Evolutionary conservation across 1,140 invertebrate species (phyloP), one percentile per base, ranked within the genome.

Genomic region (Brachionus plicatilis): DNA sequence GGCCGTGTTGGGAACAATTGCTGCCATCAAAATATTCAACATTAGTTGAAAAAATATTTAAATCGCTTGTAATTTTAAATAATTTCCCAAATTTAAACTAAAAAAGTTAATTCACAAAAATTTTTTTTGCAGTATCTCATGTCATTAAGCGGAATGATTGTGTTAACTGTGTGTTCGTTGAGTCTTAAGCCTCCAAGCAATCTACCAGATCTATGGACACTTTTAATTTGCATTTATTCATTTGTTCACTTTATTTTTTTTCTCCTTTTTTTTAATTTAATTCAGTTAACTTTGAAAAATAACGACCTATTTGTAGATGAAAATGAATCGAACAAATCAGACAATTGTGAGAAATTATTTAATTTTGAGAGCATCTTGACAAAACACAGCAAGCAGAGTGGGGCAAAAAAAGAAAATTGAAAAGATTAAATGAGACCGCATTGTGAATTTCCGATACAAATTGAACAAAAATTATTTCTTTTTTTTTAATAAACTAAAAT

Each of bases 161-260:
- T 92, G 50, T 88, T 96, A 83, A 92, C 92, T 27, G 7, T 93
- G 6, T 87, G 90, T 1, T 90, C 90, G 68, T 86, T 93, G 27
- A 89, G 92, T 72, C 86, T 94, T 0, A 89, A 91, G 50, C 92
- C 95, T 14, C 95, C 95, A 0, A 83, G 86, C 1, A 91, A 89
- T 60, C 94, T 94, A 88, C 96, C 96, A 14, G 94, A 97, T 90
- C 88, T 97, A 12, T 96, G 93, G 90, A 91, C 94, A n/a, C 90
- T 96, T 29, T 87, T 95, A 9, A 92, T 96, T 84, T 94, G 94
- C 1, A 87, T 93, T 9, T 95, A 93, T 90, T 94, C 93, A 56
- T 97, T 93, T 90, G 87, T 88, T 3, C 95, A 97, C 91, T 97
- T 97, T 88, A 60, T 93, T 6, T 86, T 92, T 7, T 97, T 97